Conservation (phyloP, 92 coral and sea anemone genomes). For the Umimayanthus chanpuru region DNA sequence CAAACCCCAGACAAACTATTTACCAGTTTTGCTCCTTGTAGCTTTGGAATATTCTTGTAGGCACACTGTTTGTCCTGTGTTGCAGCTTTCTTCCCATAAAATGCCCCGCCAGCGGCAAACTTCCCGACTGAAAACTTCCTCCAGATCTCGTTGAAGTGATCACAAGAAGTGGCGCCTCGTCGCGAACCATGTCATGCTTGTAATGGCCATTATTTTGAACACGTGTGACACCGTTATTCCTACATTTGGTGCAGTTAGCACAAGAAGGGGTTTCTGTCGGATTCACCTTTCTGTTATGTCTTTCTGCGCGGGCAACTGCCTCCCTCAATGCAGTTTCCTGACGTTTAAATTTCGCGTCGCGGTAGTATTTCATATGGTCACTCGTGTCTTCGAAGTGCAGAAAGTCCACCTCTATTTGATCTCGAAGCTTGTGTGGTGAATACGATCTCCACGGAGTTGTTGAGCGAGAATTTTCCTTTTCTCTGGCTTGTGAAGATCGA, state of each 20-base stretch:
- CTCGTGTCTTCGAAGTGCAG: conserved; percentile 27
- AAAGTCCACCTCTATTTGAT: background rate
- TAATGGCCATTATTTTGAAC: background rate
- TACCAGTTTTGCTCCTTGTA: conserved; percentile 29
- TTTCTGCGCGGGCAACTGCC: conserved; percentile 5
- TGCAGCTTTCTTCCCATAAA: conserved; percentile 18
- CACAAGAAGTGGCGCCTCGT: conserved; percentile 2
- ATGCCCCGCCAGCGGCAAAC: conserved; percentile 18
- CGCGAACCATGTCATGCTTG: background rate
- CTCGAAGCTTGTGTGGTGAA: conserved; percentile 23
- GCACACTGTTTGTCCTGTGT: background rate
- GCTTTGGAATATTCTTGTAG: background rate
- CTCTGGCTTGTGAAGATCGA: conserved; percentile 18
- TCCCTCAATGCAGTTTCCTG: conserved; percentile 22
- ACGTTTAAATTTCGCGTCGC: conserved; percentile 28
- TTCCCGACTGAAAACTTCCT: background rate
- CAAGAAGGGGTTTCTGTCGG: background rate
- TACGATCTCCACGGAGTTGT: conserved; percentile 7
- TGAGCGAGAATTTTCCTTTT: conserved; percentile 18
- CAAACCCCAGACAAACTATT: background rate
- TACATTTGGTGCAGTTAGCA: conserved; percentile 1
- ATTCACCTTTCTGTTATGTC: background rate
- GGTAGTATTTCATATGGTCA: conserved; percentile 26
- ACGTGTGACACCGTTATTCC: background rate
- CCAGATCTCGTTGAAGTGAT: conserved; percentile 9